phyloP scores from a whole-genome alignment of 2,113 vertebrate species.

The Excalfactoria chinensis region DNA sequence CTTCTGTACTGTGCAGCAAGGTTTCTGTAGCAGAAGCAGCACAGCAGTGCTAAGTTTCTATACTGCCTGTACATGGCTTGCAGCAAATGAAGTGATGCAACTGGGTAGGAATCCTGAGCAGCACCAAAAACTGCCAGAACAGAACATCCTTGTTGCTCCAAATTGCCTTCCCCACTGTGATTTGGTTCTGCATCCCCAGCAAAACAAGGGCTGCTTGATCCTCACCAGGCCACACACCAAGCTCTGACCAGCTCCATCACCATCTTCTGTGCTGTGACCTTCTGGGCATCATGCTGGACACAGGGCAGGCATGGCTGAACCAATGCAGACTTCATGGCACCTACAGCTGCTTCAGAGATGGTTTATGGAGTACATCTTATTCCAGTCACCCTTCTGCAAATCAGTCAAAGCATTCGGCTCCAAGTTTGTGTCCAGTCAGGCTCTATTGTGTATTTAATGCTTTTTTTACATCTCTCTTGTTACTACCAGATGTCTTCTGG shows the following conservation, averaged over 20 bases:
- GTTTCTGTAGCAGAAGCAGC: neutral
- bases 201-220: neutral
- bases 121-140: neutral
- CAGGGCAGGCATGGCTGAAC: neutral
- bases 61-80: neutral
- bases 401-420: conserved; percentile 7
- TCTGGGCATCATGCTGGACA: accelerated
- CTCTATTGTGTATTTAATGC: neutral
- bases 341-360: neutral
- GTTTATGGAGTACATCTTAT: conserved; percentile 6
- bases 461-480: conserved; percentile 27
- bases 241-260: neutral
- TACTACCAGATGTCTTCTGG: neutral
- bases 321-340: neutral
- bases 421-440: conserved; percentile 20
- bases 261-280: neutral
- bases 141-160: neutral
- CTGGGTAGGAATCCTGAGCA: neutral
- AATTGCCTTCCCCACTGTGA: neutral
- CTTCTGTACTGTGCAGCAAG: neutral
- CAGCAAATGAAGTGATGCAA: neutral
- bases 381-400: conserved; percentile 15
- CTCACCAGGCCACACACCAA: neutral
- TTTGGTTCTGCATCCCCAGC: accelerated
- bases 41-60: neutral